Evolutionary conservation across 2,888 invertebrate genomes (phyloP).

Genomic region (Lysandra coridon): DNA sequence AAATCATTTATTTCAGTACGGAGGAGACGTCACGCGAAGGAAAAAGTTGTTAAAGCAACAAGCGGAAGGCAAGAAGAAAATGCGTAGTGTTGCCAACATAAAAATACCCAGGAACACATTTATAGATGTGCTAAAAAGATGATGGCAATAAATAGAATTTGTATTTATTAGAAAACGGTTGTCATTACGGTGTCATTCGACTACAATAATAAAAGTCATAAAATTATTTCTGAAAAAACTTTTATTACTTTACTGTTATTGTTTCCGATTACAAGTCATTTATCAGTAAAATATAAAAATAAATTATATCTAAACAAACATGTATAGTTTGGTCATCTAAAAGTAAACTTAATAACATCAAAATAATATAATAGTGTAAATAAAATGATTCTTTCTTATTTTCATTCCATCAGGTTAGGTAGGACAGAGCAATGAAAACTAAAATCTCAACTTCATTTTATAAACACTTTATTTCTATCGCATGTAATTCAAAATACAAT

Average conservation of each 20-base stretch:
- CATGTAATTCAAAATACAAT: neutral
- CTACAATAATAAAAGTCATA: neutral
- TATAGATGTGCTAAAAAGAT: constrained; percentile 92
- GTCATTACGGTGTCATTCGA: neutral
- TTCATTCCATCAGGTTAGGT: neutral
- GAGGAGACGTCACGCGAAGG: constrained; percentile 93
- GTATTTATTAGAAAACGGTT: neutral
- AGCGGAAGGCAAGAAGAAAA: constrained; percentile 95
- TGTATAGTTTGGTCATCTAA: constrained; percentile 33
- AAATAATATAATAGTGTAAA: constrained; percentile 16
- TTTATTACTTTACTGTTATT: constrained; percentile 24
- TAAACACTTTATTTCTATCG: neutral
- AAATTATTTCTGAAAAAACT: constrained; percentile 11
- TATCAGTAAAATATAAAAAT: constrained; percentile 32
- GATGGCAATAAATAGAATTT: constrained; percentile 27
- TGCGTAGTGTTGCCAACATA: constrained; percentile 95
- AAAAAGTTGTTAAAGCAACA: constrained; percentile 95
- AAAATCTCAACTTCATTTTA: neutral
- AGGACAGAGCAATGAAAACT: neutral
- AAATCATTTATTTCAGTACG: constrained; percentile 83
- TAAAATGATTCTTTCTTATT: neutral
- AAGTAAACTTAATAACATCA: constrained; percentile 29
- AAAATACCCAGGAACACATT: constrained; percentile 96
- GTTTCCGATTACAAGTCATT: constrained; percentile 28
- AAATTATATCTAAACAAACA: constrained; percentile 31